Base-by-base conservation (phyloP, 2,888 invertebrate genomes). In the Caenorhabditis japonica region DNA sequence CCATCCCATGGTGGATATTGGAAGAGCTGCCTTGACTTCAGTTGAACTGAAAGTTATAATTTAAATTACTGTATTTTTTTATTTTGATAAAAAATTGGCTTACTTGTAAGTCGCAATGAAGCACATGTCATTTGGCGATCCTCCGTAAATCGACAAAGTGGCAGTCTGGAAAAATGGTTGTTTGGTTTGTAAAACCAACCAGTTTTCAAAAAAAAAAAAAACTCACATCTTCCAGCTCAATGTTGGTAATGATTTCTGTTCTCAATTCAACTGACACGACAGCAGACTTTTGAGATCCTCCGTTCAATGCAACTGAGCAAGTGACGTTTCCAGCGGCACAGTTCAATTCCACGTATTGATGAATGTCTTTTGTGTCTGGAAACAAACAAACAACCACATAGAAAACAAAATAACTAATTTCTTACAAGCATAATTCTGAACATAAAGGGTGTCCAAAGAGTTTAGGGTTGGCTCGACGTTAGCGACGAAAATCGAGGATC, bases 321-420 rank as follows among this genome's bases (percentile, higher is more conserved):
- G 49, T 51, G 15, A 41, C 17, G 15, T 41, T 21, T 10, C 34
- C 38, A 2, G 8, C 17, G 3, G n/a, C 8, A 21, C 60, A 60
- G 10, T 33, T 10, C 15, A 60, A 15, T 25, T 49, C 51, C 3
- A 51, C 49, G 30, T 60, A 60, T 23, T 60, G 27, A 5, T 21
- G n/a, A 17, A 60, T 43, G 23, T 60, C 49, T 39, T 30, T 60
- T 8, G 60, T 43, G 41, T 60, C 60, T 60, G 34, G 43, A 49
- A 19, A 19, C 5, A 5, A 30, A 30, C n/a, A n/a, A n/a, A n/a
- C n/a, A n/a, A n/a, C n/a, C n/a, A n/a, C n/a, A n/a, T n/a, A n/a
- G n/a, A n/a, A n/a, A n/a, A n/a, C n/a, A n/a, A 15, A 41, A 25
- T 4, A 39, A n/a, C n/a, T n/a, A n/a, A 30, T 30, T 30, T 30